Base-by-base conservation (phyloP, 2,888 invertebrate species). In the Rhingia rostrata region DNA sequence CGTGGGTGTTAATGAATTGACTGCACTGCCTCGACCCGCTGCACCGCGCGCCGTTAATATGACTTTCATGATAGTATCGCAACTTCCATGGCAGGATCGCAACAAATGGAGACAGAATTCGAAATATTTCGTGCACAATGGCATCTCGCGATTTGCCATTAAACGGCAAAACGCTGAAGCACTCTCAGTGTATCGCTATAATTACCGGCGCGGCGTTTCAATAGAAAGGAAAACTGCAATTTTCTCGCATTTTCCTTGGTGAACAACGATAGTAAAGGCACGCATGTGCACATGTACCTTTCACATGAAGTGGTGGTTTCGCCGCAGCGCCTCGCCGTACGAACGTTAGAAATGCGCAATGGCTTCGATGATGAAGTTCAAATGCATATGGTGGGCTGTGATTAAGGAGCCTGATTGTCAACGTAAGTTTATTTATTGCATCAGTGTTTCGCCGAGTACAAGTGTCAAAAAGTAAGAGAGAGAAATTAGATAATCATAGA, bases 221-320 rank as follows among this genome's bases (percentile, higher is more conserved):
- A 83, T 83, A 83, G 83, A 83, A 83, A 83, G 83, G 83, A 75
- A 83, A 83, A 83, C 79, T 64, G 64, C 60, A 67, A 67, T 77
- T 77, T 80, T 81, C 64, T 75, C 53, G 53, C 64, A 47, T 49
- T 74, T 63, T 78, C 63, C 56, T 73, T 54, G 58, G 58, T 22
- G 54, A 66, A 58, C 30, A 12, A 9, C 43, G 37, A 49, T 61
- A 43, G 67, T 73, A 61, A 56, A 61, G 70, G 45, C 64, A 69
- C 81, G 74, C 81, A 74, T 81, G 64, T 69, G 53, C 66, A 66
- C 43, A 51, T 61, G 78, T 67, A 78, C 83, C 78, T 83, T 83
- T 83, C 83, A 83, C 81, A 49, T 70, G 51, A 47, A 61, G 69
- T 51, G 54, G 30, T 41, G 30, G 45, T 6, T 14, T 22, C 22